Evolutionary conservation across 1,140 invertebrate genomes (phyloP).

Genomic region (Berghia stephanieae): DNA sequence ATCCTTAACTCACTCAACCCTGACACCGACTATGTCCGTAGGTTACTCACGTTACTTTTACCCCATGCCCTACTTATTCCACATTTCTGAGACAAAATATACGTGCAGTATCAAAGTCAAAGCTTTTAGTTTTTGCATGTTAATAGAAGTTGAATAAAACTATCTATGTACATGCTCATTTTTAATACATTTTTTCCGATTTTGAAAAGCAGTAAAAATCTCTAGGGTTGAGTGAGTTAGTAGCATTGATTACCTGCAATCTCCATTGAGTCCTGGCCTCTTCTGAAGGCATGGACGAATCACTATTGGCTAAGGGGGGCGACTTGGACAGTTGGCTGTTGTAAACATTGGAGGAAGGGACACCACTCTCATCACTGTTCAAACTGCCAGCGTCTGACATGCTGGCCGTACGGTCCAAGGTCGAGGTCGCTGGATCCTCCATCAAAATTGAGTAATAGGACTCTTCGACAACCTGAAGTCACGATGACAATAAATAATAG

Average conservation of each 20-base stretch:
- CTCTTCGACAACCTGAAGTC: constrained; percentile 42
- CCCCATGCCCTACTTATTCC: too few species aligned
- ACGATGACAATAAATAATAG: background rate
- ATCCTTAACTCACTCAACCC: too few species aligned
- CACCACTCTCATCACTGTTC: constrained; percentile 55
- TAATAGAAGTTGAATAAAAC: too few species aligned
- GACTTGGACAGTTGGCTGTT: constrained; percentile 47
- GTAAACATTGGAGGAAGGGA: constrained; percentile 27
- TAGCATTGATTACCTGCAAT: constrained; percentile 65
- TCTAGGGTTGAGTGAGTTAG: too few species aligned
- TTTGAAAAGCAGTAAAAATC: too few species aligned
- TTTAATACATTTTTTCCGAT: too few species aligned
- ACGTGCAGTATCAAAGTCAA: too few species aligned
- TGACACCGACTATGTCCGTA: too few species aligned
- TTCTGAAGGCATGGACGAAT: constrained; percentile 57
- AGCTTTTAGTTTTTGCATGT: too few species aligned
- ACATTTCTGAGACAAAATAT: too few species aligned
- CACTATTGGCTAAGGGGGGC: constrained; percentile 61
- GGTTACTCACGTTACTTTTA: too few species aligned
- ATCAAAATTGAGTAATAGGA: constrained; percentile 35
- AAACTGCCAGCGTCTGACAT: constrained; percentile 58
- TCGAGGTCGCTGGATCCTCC: constrained; percentile 32
- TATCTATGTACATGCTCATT: too few species aligned
- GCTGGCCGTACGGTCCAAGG: constrained; percentile 45
- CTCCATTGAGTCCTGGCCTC: constrained; percentile 44